Evolutionary conservation across 2,113 vertebrate species (phyloP), one percentile per base, ranked within the genome.

Genomic region (Garra rufa): DNA sequence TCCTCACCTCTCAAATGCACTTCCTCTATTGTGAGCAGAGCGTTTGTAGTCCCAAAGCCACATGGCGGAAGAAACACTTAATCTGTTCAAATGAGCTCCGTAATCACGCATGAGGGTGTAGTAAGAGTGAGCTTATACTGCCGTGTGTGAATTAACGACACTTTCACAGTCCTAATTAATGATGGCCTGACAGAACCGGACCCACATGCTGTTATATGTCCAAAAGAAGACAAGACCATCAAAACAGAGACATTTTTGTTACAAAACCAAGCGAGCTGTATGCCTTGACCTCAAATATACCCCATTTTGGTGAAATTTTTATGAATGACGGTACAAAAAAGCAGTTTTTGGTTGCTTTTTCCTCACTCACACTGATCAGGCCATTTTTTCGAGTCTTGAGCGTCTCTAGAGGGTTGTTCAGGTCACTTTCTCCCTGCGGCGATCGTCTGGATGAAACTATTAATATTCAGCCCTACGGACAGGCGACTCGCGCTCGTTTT

Each of bases 401-500:
- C 6, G 13, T 65, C 65, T 86, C 78, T 57, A 76, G 77, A 69
- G 82, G 87, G 63, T 46, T 84, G 87, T 88, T 71, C 61, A 90
- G 92, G 91, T 92, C 91, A 90, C 9, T 13, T 52, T 73, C 55
- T 59, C 88, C 90, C 88, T 76, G 48, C 67, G 89, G 85, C 55
- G 79, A 74, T 87, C 83, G 86, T 90, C 89, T 90, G 91, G 84
- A 83, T 88, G 87, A 30, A 61, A 43, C 28, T 88, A 74, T 89
- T 88, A 89, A 90, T 90, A 93, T 91, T 91, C 89, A 82, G 24
- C 88, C 89, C 86, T 86, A 61, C 4, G 87, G 89, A 78, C 84
- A 81, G 48, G 81, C 34, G 76, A 50, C 84, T 83, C 88, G 3
- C 3, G 34, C 85, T 83, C 76, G 89, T 88, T 87, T 92, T 89